Evolutionary conservation across 2,113 vertebrate genomes (phyloP), one percentile per base, ranked within the genome.

Genomic region (Arothron firmamentum): DNA sequence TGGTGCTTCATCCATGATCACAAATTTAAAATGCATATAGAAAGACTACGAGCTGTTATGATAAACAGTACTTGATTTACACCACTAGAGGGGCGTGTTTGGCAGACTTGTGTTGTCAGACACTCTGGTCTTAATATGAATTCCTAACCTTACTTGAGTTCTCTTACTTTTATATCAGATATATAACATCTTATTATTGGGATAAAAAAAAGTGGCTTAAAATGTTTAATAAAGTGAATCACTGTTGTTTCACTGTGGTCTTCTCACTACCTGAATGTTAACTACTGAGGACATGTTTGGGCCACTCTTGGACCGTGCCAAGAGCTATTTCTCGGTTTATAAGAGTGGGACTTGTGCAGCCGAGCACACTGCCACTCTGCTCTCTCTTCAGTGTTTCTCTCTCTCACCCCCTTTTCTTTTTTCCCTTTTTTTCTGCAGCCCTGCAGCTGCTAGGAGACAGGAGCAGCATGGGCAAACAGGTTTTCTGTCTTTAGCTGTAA

Each of bases 371-470:
- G 68, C 75, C 81, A 79, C 78, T 80, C 75, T 67, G 70, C 79
- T 5, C 47, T 6, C 8, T 9, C 73, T 74, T 74, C 67, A 70
- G 61, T 71, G 34, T 38, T 42, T 74, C 64, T 69, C 43, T 74
- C 55, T 75, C 65, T 38, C 4, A 28, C 25, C 25, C 52, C 23
- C 43, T 67, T 59, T 46, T 54, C 70, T 74, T 52, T 56, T 66
- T 15, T 18, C 50, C 38, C 48, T 57, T 42, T 75, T 62, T 68
- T 74, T 55, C 53, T 67, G 52, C 57, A 60, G 62, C 68, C 66
- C 25, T 72, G 79, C 80, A 85, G 85, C 87, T 90, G 84, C 86
- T 88, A 89, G 80, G 86, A 88, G 72, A 88, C 82, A 62, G 66
- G 65, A 74, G 59, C 67, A 80, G 84, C 72, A 70, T 83, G 69